These are phyloP conservation scores for Enteromius thamalakanensis DNA, from an alignment of 2,797 vertebrate genomes.

Conservation along the genomic window DNA sequence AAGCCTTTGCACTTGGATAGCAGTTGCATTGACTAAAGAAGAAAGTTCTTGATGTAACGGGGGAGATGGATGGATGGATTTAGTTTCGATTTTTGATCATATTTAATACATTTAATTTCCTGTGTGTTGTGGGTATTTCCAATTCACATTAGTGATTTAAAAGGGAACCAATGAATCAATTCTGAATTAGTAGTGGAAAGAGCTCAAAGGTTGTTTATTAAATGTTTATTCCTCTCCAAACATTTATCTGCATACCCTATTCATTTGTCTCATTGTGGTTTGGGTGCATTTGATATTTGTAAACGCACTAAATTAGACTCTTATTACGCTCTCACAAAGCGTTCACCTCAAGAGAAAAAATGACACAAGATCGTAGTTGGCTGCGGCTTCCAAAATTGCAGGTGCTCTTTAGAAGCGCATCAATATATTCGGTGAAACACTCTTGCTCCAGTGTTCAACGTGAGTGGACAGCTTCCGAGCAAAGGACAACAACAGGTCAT, in stretches of 20 bases:
- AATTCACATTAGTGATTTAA: neutral
- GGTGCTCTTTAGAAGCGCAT: constrained; percentile 32
- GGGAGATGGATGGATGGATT: neutral
- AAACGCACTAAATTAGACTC: neutral
- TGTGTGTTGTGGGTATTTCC: no score
- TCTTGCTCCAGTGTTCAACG: constrained; percentile 49
- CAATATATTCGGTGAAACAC: constrained; percentile 11
- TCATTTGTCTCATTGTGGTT: neutral
- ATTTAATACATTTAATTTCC: neutral
- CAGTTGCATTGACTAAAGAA: neutral
- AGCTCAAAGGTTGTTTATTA: neutral
- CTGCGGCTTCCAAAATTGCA: constrained; percentile 19
- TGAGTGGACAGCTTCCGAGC: constrained; percentile 58
- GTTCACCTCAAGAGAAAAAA: neutral
- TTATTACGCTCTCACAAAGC: neutral
- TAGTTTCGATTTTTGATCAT: neutral
- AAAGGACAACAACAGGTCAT: constrained; percentile 73
- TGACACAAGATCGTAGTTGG: neutral
- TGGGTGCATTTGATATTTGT: neutral
- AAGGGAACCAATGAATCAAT: neutral
- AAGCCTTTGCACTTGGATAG: no score
- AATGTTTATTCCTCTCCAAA: neutral
- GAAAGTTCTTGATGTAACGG: neutral
- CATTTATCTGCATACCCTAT: neutral
- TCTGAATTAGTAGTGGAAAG: neutral